These are phyloP conservation scores for Tragelaphus scriptus DNA, from an alignment of 2,113 vertebrate species.

Conservation along the genomic window DNA sequence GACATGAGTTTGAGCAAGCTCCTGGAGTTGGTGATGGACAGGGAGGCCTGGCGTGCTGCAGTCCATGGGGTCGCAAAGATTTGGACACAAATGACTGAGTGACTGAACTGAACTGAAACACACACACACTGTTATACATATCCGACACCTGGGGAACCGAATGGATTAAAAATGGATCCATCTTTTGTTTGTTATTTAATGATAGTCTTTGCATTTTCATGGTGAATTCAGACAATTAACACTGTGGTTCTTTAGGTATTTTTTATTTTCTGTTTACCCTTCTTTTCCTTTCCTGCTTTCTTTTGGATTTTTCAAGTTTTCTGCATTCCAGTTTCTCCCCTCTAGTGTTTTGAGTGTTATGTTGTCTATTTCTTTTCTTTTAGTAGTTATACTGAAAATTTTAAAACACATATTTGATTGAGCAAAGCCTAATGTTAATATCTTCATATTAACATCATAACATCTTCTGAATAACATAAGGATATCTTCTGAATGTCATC, in stretches of 20 bases:
- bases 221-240: neutral
- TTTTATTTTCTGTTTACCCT: neutral
- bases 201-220: neutral
- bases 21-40: neutral
- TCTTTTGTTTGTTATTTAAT: neutral
- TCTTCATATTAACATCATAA: neutral
- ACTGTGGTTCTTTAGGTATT: neutral
- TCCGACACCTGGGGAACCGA: neutral
- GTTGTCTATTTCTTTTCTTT: neutral
- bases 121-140: no score
- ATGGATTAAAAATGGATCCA: neutral
- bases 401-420: neutral
- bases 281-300: neutral
- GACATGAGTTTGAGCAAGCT: neutral
- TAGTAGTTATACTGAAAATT: neutral
- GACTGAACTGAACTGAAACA: neutral
- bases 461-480: neutral
- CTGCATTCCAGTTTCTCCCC: neutral
- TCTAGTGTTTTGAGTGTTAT: neutral
- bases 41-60: neutral
- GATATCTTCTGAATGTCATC: neutral
- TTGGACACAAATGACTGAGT: neutral
- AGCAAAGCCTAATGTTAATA: neutral
- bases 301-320: constrained; percentile 18
- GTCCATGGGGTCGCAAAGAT: neutral